Evolutionary conservation across 2,888 invertebrate species (phyloP).

Genomic region (Microctonus hyperodae): DNA sequence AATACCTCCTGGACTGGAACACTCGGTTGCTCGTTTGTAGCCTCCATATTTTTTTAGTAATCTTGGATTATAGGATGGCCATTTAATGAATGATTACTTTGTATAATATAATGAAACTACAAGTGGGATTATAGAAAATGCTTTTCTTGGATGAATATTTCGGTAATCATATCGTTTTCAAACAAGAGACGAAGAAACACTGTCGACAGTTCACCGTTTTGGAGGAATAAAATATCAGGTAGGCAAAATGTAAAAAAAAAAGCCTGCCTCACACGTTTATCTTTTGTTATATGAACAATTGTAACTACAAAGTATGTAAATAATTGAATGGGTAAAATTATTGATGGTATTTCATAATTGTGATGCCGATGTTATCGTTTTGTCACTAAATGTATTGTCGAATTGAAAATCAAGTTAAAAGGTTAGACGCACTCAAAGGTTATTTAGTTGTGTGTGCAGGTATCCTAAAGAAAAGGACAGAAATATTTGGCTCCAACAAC

Average conservation of each 20-base stretch:
- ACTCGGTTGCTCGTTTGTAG: constrained; percentile 34
- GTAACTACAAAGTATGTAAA: not conserved
- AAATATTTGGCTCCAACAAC: not conserved
- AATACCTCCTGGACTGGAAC: constrained; percentile 22
- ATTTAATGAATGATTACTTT: constrained; percentile 30
- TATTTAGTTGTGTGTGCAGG: not conserved
- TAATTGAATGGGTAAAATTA: not conserved
- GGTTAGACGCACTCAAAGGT: constrained; percentile 2
- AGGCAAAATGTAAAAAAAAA: not conserved
- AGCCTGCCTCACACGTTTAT: not conserved
- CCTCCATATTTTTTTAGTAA: constrained; percentile 40
- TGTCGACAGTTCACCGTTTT: not conserved
- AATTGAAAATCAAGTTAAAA: not conserved
- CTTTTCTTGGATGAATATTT: constrained; percentile 28
- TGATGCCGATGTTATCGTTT: not conserved
- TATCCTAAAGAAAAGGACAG: not conserved
- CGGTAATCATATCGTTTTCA: constrained; percentile 47
- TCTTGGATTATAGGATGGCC: constrained; percentile 8
- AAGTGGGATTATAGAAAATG: constrained; percentile 52
- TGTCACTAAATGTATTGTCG: not conserved
- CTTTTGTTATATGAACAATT: not conserved
- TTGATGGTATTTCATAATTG: not conserved
- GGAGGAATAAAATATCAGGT: not conserved
- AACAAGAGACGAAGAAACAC: constrained; percentile 28
- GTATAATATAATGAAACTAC: constrained; percentile 28